Base-by-base conservation (phyloP, 1,140 invertebrate genomes). In the Idris sp. region DNA sequence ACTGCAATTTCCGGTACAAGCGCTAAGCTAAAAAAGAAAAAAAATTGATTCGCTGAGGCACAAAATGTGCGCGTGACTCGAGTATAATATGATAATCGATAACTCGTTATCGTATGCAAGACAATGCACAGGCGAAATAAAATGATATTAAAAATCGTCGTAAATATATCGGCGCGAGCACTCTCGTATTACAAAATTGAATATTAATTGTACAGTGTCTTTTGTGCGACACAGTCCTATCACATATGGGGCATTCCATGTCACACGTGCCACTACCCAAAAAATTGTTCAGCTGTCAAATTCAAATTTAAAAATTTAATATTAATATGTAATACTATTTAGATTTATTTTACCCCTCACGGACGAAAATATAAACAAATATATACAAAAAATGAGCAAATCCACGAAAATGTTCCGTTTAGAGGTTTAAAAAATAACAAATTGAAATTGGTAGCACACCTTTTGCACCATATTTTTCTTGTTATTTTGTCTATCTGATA, bases 31-130 rank as follows among this genome's bases (percentile, higher is more conserved):
- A 46, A 33, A 69, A 59, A 53, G 48, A 14, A 71, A 62, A 56
- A 54, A n/a, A 41, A 38, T 64, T 64, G 51, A 62, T 64, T 56
- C 58, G 43, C 35, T 19, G 8, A 25, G 28, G 51, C 43, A 43
- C 49, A 64, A 72, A 72, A 19, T 58, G 28, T 22, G 49, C 56
- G 31, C 58, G 67, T 62, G 67, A 72, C 40, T 56, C 26, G 68
- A 16, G 35, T 48, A 35, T 73, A 73, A 73, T 65, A 44, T 73
- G 46, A 59, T 65, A 59, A 73, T 73, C 69, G 56, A 73, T 73
- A 73, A 53, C 69, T 73, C 69, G 69, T 73, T 73, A 73, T 73
- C 59, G 59, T 53, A 51, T 53, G 56, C 58, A 73, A 73, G 58
- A 64, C 59, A 64, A 61, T 69, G 43, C 53, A 58, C 25, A 13